Evolutionary conservation across 2,797 vertebrate genomes (phyloP).

Genomic region (Microctenopoma steveboyesi): DNA sequence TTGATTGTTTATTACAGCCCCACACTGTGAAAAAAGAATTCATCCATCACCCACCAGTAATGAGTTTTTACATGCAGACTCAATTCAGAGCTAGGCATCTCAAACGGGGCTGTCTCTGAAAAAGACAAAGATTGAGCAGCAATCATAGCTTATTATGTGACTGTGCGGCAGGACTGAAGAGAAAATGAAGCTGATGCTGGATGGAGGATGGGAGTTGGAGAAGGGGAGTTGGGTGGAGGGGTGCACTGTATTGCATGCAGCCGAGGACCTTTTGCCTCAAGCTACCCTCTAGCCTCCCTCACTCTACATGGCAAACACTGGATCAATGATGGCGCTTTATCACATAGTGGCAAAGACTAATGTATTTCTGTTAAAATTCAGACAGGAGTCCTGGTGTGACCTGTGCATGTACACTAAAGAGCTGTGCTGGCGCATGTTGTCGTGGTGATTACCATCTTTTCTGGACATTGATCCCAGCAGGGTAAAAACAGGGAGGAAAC

Average conservation of each 20-base stretch:
- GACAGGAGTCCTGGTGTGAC: constrained; percentile 72
- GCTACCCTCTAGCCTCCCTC: constrained; percentile 30
- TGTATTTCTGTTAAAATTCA: constrained; percentile 64
- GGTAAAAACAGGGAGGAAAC: constrained; percentile 53
- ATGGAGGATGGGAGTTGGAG: constrained; percentile 5
- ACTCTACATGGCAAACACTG: constrained; percentile 37
- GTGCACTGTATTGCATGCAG: constrained; percentile 32
- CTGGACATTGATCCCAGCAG: constrained; percentile 69
- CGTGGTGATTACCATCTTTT: constrained; percentile 73
- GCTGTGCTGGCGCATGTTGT: constrained; percentile 74
- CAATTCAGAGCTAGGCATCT: constrained; percentile 62
- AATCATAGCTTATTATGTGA: constrained; percentile 76
- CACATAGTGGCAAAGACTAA: constrained; percentile 69
- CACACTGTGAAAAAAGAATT: constrained; percentile 60
- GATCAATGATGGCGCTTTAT: constrained; percentile 73
- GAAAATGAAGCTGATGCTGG: constrained; percentile 27
- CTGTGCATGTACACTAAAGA: constrained; percentile 78
- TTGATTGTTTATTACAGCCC: constrained; percentile 82
- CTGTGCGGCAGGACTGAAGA: constrained; percentile 47
- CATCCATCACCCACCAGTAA: constrained; percentile 78
- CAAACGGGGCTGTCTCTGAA: constrained; percentile 61
- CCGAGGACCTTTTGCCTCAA: constrained; percentile 38
- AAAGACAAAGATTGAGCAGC: constrained; percentile 76
- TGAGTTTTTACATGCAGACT: constrained; percentile 78
- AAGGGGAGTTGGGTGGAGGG: constrained; percentile 4